Percentiles rank a stretch among this genome's conserved stretches.
Evolutionary conservation across 2,113 vertebrate genomes (phyloP).

Genomic region (Tupaia tana): DNA sequence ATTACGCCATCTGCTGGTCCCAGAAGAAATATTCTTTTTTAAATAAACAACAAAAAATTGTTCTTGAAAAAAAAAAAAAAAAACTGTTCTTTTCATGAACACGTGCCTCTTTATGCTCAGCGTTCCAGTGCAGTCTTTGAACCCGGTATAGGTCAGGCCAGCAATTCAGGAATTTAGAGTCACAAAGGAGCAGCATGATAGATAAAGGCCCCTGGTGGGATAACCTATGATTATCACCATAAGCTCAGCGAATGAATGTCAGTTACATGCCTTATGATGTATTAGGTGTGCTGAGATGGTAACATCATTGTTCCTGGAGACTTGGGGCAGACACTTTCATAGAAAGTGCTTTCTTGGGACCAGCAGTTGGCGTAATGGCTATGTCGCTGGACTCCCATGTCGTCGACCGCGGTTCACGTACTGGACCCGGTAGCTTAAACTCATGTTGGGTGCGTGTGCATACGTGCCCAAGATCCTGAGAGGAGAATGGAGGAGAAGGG

Average conservation of each 20-base stretch:
- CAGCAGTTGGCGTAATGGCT: too few species aligned
- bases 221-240: background rate
- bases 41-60: too few species aligned
- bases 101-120: background rate
- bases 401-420: too few species aligned
- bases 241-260: background rate
- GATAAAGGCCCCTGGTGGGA: background rate
- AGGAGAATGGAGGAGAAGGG: too few species aligned
- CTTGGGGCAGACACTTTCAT: background rate
- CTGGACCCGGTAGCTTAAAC: too few species aligned
- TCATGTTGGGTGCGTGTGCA: too few species aligned
- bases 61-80: too few species aligned
- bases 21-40: too few species aligned
- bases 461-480: too few species aligned
- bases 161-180: background rate
- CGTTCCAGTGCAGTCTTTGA: background rate
- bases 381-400: too few species aligned
- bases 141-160: background rate
- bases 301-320: background rate
- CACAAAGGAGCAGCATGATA: background rate
- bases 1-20: too few species aligned
- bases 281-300: background rate
- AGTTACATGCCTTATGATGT: background rate
- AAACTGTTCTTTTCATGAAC: background rate
- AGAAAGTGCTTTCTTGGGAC: background rate